These are phyloP conservation scores for Leptobrachium ailaonicum DNA, from an alignment of 2,113 vertebrate genomes.

Conservation along the genomic window DNA sequence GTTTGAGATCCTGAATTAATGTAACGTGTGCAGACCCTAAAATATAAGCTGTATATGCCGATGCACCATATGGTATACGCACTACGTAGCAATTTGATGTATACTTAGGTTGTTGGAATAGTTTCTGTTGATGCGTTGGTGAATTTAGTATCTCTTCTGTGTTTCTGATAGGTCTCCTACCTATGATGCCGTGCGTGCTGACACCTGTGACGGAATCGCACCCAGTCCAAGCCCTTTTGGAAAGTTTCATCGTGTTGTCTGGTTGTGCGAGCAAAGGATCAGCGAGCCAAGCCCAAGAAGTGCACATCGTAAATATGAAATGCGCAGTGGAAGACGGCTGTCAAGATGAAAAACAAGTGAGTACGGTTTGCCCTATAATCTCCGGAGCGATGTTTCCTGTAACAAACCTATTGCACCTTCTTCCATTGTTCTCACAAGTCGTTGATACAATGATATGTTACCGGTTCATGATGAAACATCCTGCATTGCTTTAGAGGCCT, in stretches of 20 bases:
- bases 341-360: constrained; percentile 74
- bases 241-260: constrained; percentile 84
- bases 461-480: constrained; percentile 22
- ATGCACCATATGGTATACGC: no score
- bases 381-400: constrained; percentile 23
- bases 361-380: constrained; percentile 30
- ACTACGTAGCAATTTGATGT: no score
- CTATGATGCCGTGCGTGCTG: constrained; percentile 74
- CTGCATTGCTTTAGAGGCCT: constrained; percentile 14
- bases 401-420: constrained; percentile 26
- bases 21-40: no score
- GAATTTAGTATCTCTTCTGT: not conserved
- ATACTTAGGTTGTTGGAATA: no score
- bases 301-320: constrained; percentile 90
- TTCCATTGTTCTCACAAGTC: constrained; percentile 9
- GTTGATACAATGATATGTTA: not conserved
- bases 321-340: constrained; percentile 61
- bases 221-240: constrained; percentile 84
- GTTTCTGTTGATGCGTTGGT: not conserved
- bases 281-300: constrained; percentile 76
- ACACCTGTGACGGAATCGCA: constrained; percentile 79
- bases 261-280: constrained; percentile 92
- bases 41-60: no score
- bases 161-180: constrained; percentile 73
- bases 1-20: no score